Evolutionary conservation across 2,888 invertebrate genomes (phyloP).

Genomic region (Drosophila mettleri): DNA sequence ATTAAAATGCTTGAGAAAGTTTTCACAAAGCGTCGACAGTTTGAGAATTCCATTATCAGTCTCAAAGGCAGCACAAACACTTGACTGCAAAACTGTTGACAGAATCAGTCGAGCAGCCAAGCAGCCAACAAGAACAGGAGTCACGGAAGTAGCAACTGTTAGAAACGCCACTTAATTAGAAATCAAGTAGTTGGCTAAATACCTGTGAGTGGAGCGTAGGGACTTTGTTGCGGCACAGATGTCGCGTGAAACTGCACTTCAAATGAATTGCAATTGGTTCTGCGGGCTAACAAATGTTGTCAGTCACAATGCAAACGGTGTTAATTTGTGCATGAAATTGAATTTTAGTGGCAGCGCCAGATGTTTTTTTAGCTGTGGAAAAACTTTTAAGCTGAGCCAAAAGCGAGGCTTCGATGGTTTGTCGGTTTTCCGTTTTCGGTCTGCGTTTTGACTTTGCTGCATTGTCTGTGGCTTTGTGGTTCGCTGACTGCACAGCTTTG

Average conservation of each 20-base stretch:
- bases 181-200: constrained; percentile 59
- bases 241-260: constrained; percentile 8
- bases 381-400: constrained; percentile 17
- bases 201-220: constrained; percentile 10
- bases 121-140: fast-evolving
- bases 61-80: constrained; percentile 34
- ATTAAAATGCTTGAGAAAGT: constrained; percentile 30
- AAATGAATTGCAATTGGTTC: constrained; percentile 26
- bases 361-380: not conserved
- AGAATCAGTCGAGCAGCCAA: constrained; percentile 4
- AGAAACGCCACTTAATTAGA: constrained; percentile 66
- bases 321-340: constrained; percentile 66
- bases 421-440: constrained; percentile 9
- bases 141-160: constrained; percentile 1
- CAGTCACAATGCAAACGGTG: constrained; percentile 9
- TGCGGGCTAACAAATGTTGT: not conserved
- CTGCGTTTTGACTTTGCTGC: constrained; percentile 13
- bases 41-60: constrained; percentile 39
- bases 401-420: not conserved
- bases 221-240: not conserved
- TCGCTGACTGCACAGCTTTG: constrained; percentile 11
- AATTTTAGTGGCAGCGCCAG: constrained; percentile 38
- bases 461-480: constrained; percentile 29
- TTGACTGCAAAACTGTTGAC: constrained; percentile 37
- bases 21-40: constrained; percentile 37